phyloP scores from a whole-genome alignment of 2,888 invertebrate species.

The Andrena praecox region DNA sequence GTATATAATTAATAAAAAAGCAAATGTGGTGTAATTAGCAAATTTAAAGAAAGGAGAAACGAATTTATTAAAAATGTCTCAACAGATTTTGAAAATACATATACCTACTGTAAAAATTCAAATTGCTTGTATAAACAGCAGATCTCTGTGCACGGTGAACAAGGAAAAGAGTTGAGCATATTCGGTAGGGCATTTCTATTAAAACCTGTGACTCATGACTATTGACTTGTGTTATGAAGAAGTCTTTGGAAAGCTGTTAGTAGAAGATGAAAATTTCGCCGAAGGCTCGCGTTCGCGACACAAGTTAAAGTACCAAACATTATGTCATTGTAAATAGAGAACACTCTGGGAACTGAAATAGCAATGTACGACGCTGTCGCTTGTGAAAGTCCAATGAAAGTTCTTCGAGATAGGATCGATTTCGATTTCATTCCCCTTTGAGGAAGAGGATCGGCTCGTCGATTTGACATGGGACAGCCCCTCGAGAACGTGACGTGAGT shows the following conservation, averaged over 20 bases:
- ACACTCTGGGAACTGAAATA: constrained; percentile 50
- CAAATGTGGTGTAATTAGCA: no score
- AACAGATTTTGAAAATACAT: no score
- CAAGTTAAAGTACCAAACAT: constrained; percentile 26
- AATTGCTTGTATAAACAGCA: no score
- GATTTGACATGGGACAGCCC: constrained; percentile 17
- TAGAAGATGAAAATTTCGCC: constrained; percentile 11
- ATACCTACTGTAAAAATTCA: no score
- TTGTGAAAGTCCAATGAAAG: constrained; percentile 66
- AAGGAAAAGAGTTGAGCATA: background rate
- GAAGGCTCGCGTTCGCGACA: background rate
- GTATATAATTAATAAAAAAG: no score
- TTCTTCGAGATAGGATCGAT: constrained; percentile 43
- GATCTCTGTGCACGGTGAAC: no score
- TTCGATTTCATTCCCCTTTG: constrained; percentile 34
- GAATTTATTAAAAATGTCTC: no score
- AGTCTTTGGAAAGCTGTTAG: constrained; percentile 1
- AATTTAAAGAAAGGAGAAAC: no score
- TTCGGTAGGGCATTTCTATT: constrained; percentile 2
- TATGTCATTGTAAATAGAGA: constrained; percentile 51
- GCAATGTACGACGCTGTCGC: constrained; percentile 19
- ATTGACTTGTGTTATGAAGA: background rate
- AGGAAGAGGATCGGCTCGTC: constrained; percentile 5
- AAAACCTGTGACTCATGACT: background rate
- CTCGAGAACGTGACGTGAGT: constrained; percentile 20